These are phyloP conservation scores for Microctonus brassicae DNA, from an alignment of 2,888 invertebrate species.

Conservation along the genomic window DNA sequence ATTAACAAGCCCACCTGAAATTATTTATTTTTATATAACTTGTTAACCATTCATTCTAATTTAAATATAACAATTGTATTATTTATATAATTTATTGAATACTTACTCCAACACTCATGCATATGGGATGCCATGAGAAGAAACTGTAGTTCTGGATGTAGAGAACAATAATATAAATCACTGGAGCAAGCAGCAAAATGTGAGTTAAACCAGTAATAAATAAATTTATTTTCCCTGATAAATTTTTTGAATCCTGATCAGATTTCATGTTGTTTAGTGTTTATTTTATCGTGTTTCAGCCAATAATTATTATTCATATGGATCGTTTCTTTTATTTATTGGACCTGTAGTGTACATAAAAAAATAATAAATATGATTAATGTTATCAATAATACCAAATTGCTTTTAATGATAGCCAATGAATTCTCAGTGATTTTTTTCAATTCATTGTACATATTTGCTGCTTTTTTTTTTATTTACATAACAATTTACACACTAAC, in stretches of 20 bases:
- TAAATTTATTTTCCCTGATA: slow-evolving; percentile 53
- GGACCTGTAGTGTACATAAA: too few relatives aligned
- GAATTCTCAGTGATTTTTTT: too few relatives aligned
- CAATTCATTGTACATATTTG: too few relatives aligned
- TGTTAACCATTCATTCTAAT: background rate
- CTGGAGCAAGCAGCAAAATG: slow-evolving; percentile 58
- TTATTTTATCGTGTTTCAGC: background rate
- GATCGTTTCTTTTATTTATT: background rate
- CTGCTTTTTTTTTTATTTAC: too few relatives aligned
- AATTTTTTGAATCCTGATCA: slow-evolving; percentile 45
- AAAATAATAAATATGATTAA: background rate
- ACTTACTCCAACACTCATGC: slow-evolving; percentile 63
- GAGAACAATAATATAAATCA: slow-evolving; percentile 60
- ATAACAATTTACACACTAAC: too few relatives aligned
- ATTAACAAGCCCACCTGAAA: slow-evolving; percentile 58
- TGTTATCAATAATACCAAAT: too few relatives aligned
- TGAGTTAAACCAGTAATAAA: slow-evolving; percentile 55
- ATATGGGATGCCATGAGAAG: slow-evolving; percentile 66
- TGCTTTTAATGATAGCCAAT: too few relatives aligned
- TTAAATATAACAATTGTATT: background rate
- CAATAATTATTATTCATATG: background rate
- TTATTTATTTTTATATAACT: background rate
- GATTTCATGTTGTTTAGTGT: slow-evolving; percentile 47
- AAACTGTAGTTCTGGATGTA: slow-evolving; percentile 51
- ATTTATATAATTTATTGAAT: background rate